These are phyloP conservation scores for Hirudinaria manillensis DNA, from an alignment of 2,888 invertebrate genomes.

Conservation along the genomic window DNA sequence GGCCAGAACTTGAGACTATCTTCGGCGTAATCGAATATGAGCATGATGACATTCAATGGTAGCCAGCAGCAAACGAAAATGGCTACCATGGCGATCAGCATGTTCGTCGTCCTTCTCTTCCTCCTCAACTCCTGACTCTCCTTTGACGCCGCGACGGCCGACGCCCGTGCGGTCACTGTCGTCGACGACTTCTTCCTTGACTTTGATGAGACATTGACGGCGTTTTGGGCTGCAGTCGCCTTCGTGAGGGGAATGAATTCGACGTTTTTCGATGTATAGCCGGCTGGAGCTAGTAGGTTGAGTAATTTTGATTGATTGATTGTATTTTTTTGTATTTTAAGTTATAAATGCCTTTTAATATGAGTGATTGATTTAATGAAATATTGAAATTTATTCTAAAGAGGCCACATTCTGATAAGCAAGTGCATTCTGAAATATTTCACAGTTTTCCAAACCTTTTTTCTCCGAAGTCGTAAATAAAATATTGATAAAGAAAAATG, in stretches of 20 bases:
- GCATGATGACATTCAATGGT: conserved; percentile 75
- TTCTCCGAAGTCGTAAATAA: too few relatives aligned
- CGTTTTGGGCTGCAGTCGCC: not conserved
- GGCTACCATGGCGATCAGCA: conserved; percentile 92
- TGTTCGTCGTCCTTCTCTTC: conserved; percentile 91
- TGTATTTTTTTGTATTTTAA: too few relatives aligned
- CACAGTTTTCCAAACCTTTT: too few relatives aligned
- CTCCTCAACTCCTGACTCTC: conserved; percentile 89
- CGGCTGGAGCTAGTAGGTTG: conserved; percentile 40
- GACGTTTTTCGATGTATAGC: conserved; percentile 28
- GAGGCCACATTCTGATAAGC: too few relatives aligned
- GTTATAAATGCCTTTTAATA: too few relatives aligned
- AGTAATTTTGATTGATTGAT: too few relatives aligned
- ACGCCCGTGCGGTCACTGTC: not conserved
- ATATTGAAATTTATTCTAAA: too few relatives aligned
- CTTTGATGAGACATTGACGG: not conserved
- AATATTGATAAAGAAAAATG: too few relatives aligned
- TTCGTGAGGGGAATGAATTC: not conserved
- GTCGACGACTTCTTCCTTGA: not conserved
- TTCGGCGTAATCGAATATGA: conserved; percentile 61
- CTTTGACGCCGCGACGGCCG: conserved; percentile 21
- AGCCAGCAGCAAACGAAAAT: conserved; percentile 89
- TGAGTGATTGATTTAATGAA: too few relatives aligned
- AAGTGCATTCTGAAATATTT: too few relatives aligned
- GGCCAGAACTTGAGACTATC: conserved; percentile 59